Evolutionary conservation across 2,113 vertebrate species (phyloP), one percentile per base, ranked within the genome.

Genomic region (Progne subis): DNA sequence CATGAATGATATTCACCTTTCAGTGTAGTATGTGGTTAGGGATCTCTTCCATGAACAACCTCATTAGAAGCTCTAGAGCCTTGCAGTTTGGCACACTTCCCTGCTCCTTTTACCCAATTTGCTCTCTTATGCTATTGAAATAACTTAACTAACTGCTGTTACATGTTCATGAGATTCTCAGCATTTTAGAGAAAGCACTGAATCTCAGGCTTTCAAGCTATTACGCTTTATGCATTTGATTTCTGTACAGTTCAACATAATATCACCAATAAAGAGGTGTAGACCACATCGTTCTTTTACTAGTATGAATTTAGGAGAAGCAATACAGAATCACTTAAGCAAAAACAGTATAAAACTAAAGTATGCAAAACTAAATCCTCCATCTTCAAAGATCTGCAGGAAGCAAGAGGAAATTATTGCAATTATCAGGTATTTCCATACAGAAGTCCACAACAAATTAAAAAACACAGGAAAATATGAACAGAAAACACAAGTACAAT

Each of bases 1-100:
- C 5, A 25, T 15, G 8, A 71, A 64, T 4, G 1, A 75, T 25
- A 20, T 0, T 1, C 21, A 79, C 9, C 18, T 64, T 84, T 68
- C 41, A 60, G 17, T 18, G 8, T 10, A 31, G 21, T 8, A 8
- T 17, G 6, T 69, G 5, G 9, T 55, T 31, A 88, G 17, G 17
- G 23, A 72, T 29, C 31, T 82, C 32, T 32, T 63, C 23, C 14
- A 44, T 21, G 17, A 82, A 52, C 12, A 82, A 37, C 8, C 13
- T 37, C 34, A 39, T 44, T 25, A 37, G 18, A 49, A 64, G 23
- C 20, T 49, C 15, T 59, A 57, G 7, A 31, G 31, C 29, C 64
- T 68, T 74, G n/a, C 6, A 17, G 34, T 50, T 18, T 84, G 23
- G 65, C 49, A 69, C 23, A 60, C 1, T 77, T 61, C 15, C 50